Conservation (phyloP, 2,113 vertebrate genomes). For the Burhinus bistriatus region DNA sequence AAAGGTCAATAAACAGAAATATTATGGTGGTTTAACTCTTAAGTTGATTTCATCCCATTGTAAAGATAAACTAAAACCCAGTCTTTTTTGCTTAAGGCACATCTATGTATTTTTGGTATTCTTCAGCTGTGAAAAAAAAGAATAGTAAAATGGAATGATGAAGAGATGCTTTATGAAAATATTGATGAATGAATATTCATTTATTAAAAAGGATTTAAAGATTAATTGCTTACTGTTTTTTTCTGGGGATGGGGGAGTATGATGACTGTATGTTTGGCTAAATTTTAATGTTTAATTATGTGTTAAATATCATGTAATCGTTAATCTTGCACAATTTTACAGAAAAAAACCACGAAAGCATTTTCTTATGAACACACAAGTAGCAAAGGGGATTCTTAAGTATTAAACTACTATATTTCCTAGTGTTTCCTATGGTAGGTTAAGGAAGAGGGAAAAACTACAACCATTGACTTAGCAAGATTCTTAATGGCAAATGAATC, state of each 20-base stretch:
- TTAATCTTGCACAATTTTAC: not conserved
- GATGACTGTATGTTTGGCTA: not conserved
- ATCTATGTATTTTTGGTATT: slow-evolving; percentile 77
- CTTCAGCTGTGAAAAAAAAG: slow-evolving; percentile 68
- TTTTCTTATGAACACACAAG: not conserved
- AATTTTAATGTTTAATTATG: not conserved
- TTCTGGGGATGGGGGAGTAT: not conserved
- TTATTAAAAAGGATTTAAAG: slow-evolving; percentile 77
- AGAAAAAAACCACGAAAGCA: not conserved
- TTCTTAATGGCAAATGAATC: not conserved
- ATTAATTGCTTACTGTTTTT: not conserved
- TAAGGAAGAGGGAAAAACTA: not conserved
- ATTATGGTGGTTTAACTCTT: slow-evolving; percentile 45
- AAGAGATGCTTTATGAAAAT: slow-evolving; percentile 71
- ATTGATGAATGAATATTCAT: slow-evolving; percentile 75
- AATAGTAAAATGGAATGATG: slow-evolving; percentile 67
- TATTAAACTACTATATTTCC: not conserved
- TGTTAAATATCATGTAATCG: not conserved
- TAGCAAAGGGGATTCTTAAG: not conserved
- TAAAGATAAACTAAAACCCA: slow-evolving; percentile 67
- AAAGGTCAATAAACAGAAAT: slow-evolving; percentile 43
- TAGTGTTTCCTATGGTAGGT: not conserved
- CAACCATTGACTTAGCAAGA: not conserved
- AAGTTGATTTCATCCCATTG: slow-evolving; percentile 67
- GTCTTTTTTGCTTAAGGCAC: slow-evolving; percentile 68